Conservation (phyloP, 2,797 vertebrate genomes). For the Pseudopleuronectes americanus region DNA sequence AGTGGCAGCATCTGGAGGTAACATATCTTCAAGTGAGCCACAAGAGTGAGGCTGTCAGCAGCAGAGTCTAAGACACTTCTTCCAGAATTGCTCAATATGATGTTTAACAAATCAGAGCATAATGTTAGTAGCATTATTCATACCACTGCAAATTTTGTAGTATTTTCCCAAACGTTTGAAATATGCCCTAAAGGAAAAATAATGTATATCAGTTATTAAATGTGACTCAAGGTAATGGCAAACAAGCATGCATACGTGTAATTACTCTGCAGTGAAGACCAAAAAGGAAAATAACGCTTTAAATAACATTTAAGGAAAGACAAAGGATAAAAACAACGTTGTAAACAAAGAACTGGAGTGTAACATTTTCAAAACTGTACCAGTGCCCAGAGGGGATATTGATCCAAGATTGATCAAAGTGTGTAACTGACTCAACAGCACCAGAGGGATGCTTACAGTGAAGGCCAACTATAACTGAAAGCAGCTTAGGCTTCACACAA, state of each 20-base stretch:
- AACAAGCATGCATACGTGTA: conserved; percentile 1
- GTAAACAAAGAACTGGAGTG: not conserved
- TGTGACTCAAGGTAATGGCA: not conserved
- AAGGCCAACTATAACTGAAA: conserved; percentile 39
- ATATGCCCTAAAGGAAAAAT: not conserved
- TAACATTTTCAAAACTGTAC: conserved; percentile 38
- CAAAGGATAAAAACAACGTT: too few relatives aligned
- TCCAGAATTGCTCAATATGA: not conserved
- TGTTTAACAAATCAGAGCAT: conserved; percentile 8
- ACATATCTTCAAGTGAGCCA: not conserved
- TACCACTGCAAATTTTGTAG: not conserved
- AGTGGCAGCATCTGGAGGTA: not conserved
- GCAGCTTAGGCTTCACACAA: conserved; percentile 26
- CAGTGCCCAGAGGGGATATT: conserved; percentile 37
- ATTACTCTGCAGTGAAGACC: conserved; percentile 1
- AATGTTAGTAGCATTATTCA: not conserved
- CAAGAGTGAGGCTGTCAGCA: not conserved
- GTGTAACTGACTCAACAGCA: conserved; percentile 46
- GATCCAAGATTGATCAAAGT: conserved; percentile 59
- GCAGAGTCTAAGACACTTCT: not conserved
- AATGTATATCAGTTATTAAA: conserved; percentile 2
- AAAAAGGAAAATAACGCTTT: conserved; percentile 3
- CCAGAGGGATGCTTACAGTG: conserved; percentile 48
- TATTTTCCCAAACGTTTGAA: not conserved
- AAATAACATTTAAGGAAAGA: conserved; percentile 1